Percentiles rank a stretch among this genome's conserved stretches.
phyloP scores from a whole-genome alignment of 2,113 vertebrate species.

The Rhinolophus ferrumequinum region DNA sequence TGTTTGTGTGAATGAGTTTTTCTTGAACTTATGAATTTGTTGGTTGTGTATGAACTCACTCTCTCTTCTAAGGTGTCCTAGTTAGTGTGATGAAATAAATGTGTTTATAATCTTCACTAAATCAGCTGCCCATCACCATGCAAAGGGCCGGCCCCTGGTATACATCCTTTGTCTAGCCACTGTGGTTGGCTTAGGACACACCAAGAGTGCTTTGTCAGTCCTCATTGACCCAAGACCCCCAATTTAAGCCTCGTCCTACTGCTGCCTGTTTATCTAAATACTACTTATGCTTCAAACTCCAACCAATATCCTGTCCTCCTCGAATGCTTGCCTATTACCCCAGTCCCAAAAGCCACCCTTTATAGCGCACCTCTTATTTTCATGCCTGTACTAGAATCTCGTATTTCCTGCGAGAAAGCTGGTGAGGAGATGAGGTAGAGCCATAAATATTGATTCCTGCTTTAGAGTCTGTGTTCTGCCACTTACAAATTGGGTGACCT shows the following conservation, averaged over 20 bases:
- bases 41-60: not conserved
- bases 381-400: not conserved
- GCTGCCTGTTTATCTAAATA: not conserved
- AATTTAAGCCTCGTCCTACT: not conserved
- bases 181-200: not conserved
- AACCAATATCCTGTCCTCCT: not conserved
- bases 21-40: constrained; percentile 51
- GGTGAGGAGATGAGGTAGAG: not conserved
- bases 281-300: not conserved
- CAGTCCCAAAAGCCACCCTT: not conserved
- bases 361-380: not conserved
- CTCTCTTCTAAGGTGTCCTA: not conserved
- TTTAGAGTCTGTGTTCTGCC: not conserved
- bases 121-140: not conserved
- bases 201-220: not conserved
- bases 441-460: not conserved
- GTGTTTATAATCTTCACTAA: constrained; percentile 44
- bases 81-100: constrained; percentile 38
- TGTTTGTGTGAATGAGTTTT: constrained; percentile 57
- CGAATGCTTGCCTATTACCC: not conserved
- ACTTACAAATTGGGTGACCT: not conserved
- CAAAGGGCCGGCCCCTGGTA: not conserved
- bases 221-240: not conserved
- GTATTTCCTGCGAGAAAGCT: not conserved
- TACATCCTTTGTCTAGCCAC: not conserved